Evolutionary conservation across 2,888 invertebrate species (phyloP).

Genomic region (Leptopterna dolabrata): DNA sequence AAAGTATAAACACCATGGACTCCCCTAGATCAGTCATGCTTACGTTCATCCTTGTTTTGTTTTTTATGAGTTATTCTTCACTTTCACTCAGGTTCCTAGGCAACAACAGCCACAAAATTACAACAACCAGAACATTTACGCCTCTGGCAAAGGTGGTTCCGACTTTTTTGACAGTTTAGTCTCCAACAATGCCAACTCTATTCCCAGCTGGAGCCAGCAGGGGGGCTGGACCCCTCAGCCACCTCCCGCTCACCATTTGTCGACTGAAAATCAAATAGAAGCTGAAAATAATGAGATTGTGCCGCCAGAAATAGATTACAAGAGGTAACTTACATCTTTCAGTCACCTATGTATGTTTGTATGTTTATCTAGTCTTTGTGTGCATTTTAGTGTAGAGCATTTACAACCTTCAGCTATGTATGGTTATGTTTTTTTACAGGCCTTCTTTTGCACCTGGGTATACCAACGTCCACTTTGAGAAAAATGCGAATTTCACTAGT

Average conservation of each 20-base stretch:
- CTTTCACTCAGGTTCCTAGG: background rate
- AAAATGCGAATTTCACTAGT: conserved; percentile 23
- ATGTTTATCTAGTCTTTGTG: too few relatives aligned
- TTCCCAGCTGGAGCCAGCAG: background rate
- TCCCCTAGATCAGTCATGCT: background rate
- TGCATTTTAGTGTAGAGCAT: too few relatives aligned
- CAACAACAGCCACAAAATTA: conserved; percentile 1
- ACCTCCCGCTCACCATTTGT: conserved; percentile 16
- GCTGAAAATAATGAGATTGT: conserved; percentile 60
- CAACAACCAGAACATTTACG: conserved; percentile 12
- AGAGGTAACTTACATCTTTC: conserved; percentile 24
- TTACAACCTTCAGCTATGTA: background rate
- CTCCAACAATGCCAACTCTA: background rate
- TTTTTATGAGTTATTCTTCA: background rate
- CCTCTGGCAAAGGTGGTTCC: background rate
- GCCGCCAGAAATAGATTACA: conserved; percentile 54
- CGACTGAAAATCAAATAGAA: conserved; percentile 44
- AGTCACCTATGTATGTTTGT: too few relatives aligned
- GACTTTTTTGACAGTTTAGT: conserved; percentile 33
- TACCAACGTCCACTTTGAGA: conserved; percentile 6
- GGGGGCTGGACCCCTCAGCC: background rate
- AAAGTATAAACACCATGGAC: too few relatives aligned
- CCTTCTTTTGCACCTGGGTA: background rate
- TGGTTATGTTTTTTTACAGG: background rate
- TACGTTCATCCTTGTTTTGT: background rate